These are phyloP conservation scores for Drosophila austrosaltans DNA, from an alignment of 2,888 invertebrate species.

Conservation along the genomic window DNA sequence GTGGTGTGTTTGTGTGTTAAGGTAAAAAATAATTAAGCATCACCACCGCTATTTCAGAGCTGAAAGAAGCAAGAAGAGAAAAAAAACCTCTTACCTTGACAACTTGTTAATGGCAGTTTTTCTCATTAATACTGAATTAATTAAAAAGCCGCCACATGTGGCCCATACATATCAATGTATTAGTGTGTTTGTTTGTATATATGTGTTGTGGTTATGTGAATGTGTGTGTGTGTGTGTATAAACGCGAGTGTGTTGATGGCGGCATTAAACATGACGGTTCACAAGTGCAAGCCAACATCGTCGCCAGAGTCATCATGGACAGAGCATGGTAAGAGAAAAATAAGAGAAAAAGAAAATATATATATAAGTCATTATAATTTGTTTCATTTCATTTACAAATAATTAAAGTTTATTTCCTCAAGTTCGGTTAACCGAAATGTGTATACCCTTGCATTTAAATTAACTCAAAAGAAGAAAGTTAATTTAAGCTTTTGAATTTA, in stretches of 20 bases:
- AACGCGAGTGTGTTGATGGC: conserved; percentile 50
- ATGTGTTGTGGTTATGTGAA: too few species aligned
- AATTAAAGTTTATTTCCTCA: conserved; percentile 8
- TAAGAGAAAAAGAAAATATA: conserved; percentile 5
- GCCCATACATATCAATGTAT: conserved; percentile 24
- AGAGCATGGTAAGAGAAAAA: conserved; percentile 22
- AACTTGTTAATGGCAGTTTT: conserved; percentile 84
- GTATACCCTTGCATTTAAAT: neutral
- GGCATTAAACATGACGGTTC: conserved; percentile 66
- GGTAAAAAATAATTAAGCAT: conserved; percentile 70
- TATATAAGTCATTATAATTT: conserved; percentile 48
- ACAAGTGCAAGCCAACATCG: conserved; percentile 57
- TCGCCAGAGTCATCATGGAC: conserved; percentile 31
- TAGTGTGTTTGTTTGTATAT: conserved; percentile 16
- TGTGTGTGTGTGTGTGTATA: conserved; percentile 19
- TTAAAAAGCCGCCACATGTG: conserved; percentile 63
- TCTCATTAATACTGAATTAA: conserved; percentile 83
- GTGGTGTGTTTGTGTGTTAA: conserved; percentile 31
- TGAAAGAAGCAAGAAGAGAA: conserved; percentile 11
- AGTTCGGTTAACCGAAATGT: neutral
- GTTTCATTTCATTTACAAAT: conserved; percentile 44
- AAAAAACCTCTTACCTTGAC: conserved; percentile 81
- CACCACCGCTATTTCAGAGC: neutral
- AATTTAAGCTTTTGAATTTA: too few species aligned
- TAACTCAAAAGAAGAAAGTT: too few species aligned